A percentile compares a stretch with the other conserved stretches of the same genome.
Conservation (phyloP, 2,888 invertebrate genomes). For the Hoplodrina ambigua region DNA sequence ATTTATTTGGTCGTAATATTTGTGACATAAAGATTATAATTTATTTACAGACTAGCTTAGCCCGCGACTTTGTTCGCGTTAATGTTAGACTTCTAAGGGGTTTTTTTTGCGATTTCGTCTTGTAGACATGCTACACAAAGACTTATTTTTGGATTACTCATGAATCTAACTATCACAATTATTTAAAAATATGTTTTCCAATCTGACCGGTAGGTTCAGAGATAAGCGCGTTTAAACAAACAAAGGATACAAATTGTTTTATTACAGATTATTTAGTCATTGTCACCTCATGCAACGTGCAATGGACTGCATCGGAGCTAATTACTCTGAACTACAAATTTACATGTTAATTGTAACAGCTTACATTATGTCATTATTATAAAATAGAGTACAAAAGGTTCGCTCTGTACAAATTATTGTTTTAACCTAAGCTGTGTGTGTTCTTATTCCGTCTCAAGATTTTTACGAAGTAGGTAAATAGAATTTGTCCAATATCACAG, state of each 20-base stretch:
- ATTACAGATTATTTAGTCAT: slow-evolving; percentile 4
- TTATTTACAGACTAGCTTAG: slow-evolving; percentile 1
- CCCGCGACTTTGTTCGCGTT: no score
- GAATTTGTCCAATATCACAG: no score
- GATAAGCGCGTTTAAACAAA: no score
- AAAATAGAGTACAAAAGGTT: slow-evolving; percentile 2
- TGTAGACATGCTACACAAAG: no score
- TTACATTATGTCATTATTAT: slow-evolving; percentile 6
- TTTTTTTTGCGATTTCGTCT: no score
- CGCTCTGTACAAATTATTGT: background rate
- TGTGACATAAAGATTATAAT: slow-evolving; percentile 23
- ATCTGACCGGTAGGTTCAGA: no score
- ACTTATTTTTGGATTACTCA: no score
- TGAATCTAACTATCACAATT: no score
- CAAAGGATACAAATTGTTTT: no score
- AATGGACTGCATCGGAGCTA: slow-evolving; percentile 16
- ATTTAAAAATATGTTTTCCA: no score
- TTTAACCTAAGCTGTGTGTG: background rate
- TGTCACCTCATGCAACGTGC: slow-evolving; percentile 17
- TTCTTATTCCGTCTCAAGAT: background rate
- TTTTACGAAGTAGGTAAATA: no score
- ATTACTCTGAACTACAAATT: slow-evolving; percentile 30
- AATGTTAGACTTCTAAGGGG: no score
- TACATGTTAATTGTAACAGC: slow-evolving; percentile 18
- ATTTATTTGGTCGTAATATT: slow-evolving; percentile 30